Evolutionary conservation across 2,888 invertebrate genomes (phyloP), one percentile per base, ranked within the genome.

Genomic region (Malthinus flaveolus): DNA sequence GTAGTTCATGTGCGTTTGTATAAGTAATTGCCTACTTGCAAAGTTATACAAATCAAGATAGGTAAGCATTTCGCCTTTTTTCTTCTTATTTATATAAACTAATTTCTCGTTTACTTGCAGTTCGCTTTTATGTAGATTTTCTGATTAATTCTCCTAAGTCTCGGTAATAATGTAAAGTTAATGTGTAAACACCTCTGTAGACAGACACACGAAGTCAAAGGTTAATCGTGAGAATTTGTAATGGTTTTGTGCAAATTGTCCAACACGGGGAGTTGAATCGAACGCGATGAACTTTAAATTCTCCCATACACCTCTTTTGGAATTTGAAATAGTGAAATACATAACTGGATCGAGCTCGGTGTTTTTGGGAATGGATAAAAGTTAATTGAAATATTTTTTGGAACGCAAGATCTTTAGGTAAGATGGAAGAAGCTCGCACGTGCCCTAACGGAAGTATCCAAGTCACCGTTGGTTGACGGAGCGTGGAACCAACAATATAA

Each of bases 381-480:
- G 2, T 23, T 23, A 23, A 23, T 23, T 23, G 23, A 23, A 23
- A 23, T 23, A 23, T 23, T 3, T 23, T 23, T 23, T 23, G 23
- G 23, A 5, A 23, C 5, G 2, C 3, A 62, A 59, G 57, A 69
- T 60, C 57, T 23, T 66, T 63, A 64, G 64, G 67, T 67, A 71
- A 71, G 71, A 72, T 72, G 70, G 70, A 42, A 42, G 39, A 42
- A 42, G 23, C 68, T 66, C 66, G 73, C 75, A 75, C 75, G 75
- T 75, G 75, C 75, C 74, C 71, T 66, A 71, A 72, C 71, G 75
- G 75, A 75, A 75, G 74, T 73, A 67, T 68, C 69, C 68, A 68
- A 72, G 75, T 75, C 74, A 75, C 74, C 71, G 75, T 75, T 75
- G 75, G 70, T 67, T 71, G 74, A 63, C 71, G 67, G 73, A 75